Evolutionary conservation across 1,140 invertebrate species (phyloP).

Genomic region (Apolygus lucorum): DNA sequence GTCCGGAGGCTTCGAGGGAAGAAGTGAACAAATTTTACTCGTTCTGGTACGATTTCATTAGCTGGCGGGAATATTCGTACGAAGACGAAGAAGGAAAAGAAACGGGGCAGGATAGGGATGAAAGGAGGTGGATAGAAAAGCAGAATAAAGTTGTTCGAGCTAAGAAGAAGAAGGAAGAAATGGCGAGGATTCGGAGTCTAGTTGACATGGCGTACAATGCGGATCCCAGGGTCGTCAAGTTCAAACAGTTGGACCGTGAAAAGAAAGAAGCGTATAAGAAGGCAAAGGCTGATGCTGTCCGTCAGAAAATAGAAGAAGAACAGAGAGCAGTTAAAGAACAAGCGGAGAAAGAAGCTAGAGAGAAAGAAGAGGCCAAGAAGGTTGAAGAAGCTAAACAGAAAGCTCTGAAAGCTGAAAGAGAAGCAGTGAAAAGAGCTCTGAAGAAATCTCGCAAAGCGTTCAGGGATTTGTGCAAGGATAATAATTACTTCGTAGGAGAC

Average conservation of each 20-base stretch:
- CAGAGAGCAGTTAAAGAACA: slow-evolving; percentile 53
- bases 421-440: slow-evolving; percentile 69
- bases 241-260: slow-evolving; percentile 91
- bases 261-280: slow-evolving; percentile 79
- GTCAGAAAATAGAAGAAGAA: slow-evolving; percentile 52
- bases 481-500: slow-evolving; percentile 67
- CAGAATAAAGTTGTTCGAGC: slow-evolving; percentile 86
- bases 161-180: slow-evolving; percentile 94
- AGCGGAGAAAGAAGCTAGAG: slow-evolving; percentile 52
- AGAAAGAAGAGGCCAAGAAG: slow-evolving; percentile 74
- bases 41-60: slow-evolving; percentile 97
- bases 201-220: slow-evolving; percentile 90
- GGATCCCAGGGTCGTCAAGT: slow-evolving; percentile 85
- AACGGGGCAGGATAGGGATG: slow-evolving; percentile 90
- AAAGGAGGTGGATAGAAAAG: slow-evolving; percentile 94
- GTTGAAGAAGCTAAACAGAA: slow-evolving; percentile 70
- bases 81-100: slow-evolving; percentile 98
- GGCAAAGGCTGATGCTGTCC: slow-evolving; percentile 81
- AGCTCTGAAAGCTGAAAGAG: slow-evolving; percentile 75
- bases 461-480: slow-evolving; percentile 74
- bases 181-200: slow-evolving; percentile 73
- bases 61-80: slow-evolving; percentile 99
- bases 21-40: slow-evolving; percentile 78
- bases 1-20: slow-evolving; percentile 55
- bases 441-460: slow-evolving; percentile 80